Evolutionary conservation across 1,140 invertebrate species (phyloP), one percentile per base, ranked within the genome.

Genomic region (Condylostylus longicornis): DNA sequence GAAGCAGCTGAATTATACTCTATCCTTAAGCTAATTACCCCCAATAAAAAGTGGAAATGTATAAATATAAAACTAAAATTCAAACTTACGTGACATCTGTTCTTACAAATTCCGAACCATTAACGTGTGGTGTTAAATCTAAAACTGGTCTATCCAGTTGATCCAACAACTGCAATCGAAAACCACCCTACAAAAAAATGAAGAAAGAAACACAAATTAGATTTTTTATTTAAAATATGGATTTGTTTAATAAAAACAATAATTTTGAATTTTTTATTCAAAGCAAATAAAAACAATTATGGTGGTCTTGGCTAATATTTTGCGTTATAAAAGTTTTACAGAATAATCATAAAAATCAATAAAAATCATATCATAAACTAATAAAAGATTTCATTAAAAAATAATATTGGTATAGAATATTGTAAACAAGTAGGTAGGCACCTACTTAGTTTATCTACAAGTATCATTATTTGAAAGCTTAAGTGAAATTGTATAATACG

Each of bases 121-220:
- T 71, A 0, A 79, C 79, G 38, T 79, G 73, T 5, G 87, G 84
- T 4, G 85, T 89, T 40, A 91, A 65, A 51, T 90, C 82, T 41
- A 87, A 63, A 9, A 89, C 68, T 31, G 81, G 81, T 43, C 82
- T 68, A 47, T 89, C 82, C 46, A 85, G 65, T 35, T 69, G 65
- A 55, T 90, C 82, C 41, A 93, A 61, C 35, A 93, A 67, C 63
- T 89, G 81, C 33, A 93, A 59, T 50, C 77, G 77, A 55, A 79
- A 90, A 18, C 87, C 87, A 44, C 86, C 87, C 84, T 91, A 61
- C 45, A 74, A 71, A 56, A 27, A 50, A 44, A 54, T 28, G 39
- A 31, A 41, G 37, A 42, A 29, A 31, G 28, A 28, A 38, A 35
- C 6, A 7, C 22, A 23, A 23, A 7, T 19, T 18, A 22, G 23